These are phyloP conservation scores for Danionella dracula DNA, from an alignment of 2,797 vertebrate species.

Conservation along the genomic window DNA sequence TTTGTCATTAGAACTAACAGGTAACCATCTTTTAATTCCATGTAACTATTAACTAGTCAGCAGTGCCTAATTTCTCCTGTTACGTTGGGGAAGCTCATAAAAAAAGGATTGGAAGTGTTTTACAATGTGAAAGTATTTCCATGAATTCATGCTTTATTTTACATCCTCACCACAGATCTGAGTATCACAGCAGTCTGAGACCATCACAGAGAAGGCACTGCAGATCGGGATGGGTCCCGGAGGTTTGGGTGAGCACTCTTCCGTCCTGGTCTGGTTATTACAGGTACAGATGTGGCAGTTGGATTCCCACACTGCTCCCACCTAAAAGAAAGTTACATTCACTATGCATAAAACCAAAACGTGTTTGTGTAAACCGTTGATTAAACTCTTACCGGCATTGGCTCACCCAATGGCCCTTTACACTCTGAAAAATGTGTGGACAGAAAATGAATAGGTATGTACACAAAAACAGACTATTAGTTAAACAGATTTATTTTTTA, in stretches of 20 bases:
- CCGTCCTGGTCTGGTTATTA: slow-evolving; percentile 52
- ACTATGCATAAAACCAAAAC: too few relatives aligned
- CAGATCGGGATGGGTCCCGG: slow-evolving; percentile 13
- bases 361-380: too few relatives aligned
- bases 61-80: too few relatives aligned
- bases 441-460: too few relatives aligned
- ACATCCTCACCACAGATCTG: slow-evolving; percentile 54
- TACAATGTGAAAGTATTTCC: too few relatives aligned
- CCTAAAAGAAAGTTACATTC: slow-evolving; percentile 41
- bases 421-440: slow-evolving; percentile 51
- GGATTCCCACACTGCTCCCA: slow-evolving; percentile 61
- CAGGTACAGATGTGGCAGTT: slow-evolving; percentile 60
- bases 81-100: too few relatives aligned
- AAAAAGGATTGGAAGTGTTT: too few relatives aligned
- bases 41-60: too few relatives aligned
- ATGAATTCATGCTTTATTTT: neutral
- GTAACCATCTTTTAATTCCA: too few relatives aligned
- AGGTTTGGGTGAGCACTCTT: slow-evolving; percentile 49
- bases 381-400: slow-evolving; percentile 41
- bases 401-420: slow-evolving; percentile 58
- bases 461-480: too few relatives aligned
- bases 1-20: too few relatives aligned
- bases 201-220: slow-evolving; percentile 10
- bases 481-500: too few relatives aligned
- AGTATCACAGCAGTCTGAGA: slow-evolving; percentile 49